Evolutionary conservation across 2,113 vertebrate genomes (phyloP), one percentile per base, ranked within the genome.

Genomic region (Ailuropoda melanoleuca): DNA sequence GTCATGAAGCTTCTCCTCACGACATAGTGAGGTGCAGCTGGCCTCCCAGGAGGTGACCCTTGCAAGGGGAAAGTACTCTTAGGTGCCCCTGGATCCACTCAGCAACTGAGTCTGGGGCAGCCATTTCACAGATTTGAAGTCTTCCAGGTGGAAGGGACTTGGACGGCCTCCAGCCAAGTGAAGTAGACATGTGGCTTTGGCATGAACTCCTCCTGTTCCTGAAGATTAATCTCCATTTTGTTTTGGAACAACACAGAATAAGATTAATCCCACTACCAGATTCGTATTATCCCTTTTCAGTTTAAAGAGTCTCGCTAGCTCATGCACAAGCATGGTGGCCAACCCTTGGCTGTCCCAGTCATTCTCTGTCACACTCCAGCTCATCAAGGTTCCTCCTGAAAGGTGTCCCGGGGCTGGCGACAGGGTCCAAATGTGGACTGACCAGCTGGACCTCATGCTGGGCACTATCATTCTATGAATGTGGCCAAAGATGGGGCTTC

Each of bases 381-480:
- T 91, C 53, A 0, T 29, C 82, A 17, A 12, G 48, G 1, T 34
- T 78, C 70, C 29, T 77, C 56, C 43, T 21, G 60, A 55, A 70
- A 92, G n/a, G 31, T 14, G 48, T 37, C 21, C 1, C 12, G 4
- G 46, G 66, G 74, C 60, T 39, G 15, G 53, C 23, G 18, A 66
- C 70, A 43, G 31, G 4, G 53, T 24, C 5, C 66, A 68, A 13
- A 24, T 18, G 39, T 9, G 48, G 55, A 12, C 53, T 5, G 19
- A 64, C 1, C 19, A 24, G 15, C 48, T 23, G 43, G 62, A 24
- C 10, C 68, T 72, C 80, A 29, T 23, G 1, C 19, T 56, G 48
- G 46, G 14, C 0, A 26, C n/a, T 18, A 2, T n/a, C 2, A 0
- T 39, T 60, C 48, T 72, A 29, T 7, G 53, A 50, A 48, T 19